A percentile compares a stretch with the other conserved stretches of the same genome.
phyloP scores from a whole-genome alignment of 2,888 invertebrate species.

The Phanerotoma sp. region DNA sequence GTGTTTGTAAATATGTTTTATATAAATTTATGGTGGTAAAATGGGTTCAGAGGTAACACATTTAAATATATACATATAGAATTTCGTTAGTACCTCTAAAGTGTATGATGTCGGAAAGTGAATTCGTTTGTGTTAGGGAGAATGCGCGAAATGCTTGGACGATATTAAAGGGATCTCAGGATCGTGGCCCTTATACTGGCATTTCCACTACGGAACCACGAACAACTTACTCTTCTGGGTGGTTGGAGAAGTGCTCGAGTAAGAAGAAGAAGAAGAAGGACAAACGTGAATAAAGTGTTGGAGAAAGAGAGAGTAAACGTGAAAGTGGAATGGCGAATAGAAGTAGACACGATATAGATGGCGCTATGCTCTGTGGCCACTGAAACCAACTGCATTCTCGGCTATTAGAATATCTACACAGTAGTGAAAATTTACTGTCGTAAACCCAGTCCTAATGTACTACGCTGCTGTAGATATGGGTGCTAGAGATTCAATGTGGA shows the following conservation, averaged over 20 bases:
- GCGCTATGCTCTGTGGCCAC: constrained; percentile 44
- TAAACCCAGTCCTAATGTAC: constrained; percentile 56
- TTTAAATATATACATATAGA: too few species aligned
- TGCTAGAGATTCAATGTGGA: constrained; percentile 36
- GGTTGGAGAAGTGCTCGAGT: constrained; percentile 17
- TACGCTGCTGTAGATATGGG: constrained; percentile 51
- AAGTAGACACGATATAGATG: neutral
- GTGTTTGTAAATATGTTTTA: too few species aligned
- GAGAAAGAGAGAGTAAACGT: constrained; percentile 2
- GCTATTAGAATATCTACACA: constrained; percentile 55
- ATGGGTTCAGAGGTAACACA: too few species aligned
- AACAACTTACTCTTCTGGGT: constrained; percentile 47
- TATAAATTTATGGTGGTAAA: too few species aligned
- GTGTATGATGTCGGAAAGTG: constrained; percentile 3
- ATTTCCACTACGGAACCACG: constrained; percentile 48
- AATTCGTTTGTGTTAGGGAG: neutral
- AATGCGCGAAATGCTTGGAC: constrained; percentile 32
- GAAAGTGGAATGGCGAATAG: neutral
- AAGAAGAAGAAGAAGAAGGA: constrained; percentile 15
- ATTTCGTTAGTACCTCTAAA: neutral
- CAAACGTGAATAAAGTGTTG: constrained; percentile 5
- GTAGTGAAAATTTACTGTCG: constrained; percentile 58
- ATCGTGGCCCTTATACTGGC: constrained; percentile 29
- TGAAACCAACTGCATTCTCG: constrained; percentile 56
- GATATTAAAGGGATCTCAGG: constrained; percentile 47